These are phyloP conservation scores for Trichopoda pennipes DNA, from an alignment of 2,888 invertebrate genomes.

Conservation along the genomic window DNA sequence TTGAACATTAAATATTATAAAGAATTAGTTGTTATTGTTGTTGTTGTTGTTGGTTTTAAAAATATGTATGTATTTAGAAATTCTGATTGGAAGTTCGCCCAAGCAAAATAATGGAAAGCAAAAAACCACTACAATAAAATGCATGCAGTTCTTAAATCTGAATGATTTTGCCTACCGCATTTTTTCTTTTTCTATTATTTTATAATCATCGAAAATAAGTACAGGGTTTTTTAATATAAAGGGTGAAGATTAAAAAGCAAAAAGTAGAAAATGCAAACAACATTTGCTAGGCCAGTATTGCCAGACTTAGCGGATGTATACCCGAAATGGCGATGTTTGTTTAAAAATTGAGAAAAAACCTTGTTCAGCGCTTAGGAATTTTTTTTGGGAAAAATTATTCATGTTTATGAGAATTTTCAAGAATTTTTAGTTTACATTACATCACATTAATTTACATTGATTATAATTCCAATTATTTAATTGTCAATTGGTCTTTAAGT, in stretches of 20 bases:
- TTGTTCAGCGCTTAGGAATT: too few species aligned
- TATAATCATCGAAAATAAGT: not conserved
- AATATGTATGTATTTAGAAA: constrained; percentile 23
- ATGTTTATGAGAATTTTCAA: too few species aligned
- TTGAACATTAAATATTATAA: constrained; percentile 58
- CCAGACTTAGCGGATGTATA: too few species aligned
- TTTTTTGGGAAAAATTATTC: too few species aligned
- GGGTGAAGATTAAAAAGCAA: not conserved
- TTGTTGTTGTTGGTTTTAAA: constrained; percentile 28
- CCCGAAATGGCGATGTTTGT: too few species aligned
- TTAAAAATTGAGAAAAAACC: too few species aligned
- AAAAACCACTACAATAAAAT: constrained; percentile 44
- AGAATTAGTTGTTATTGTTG: constrained; percentile 17
- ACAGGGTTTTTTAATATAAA: constrained; percentile 16
- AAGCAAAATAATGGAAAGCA: not conserved
- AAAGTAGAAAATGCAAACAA: not conserved
- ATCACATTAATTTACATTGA: too few species aligned
- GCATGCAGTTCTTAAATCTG: constrained; percentile 27
- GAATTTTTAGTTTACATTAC: too few species aligned
- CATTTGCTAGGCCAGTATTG: too few species aligned
- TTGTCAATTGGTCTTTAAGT: too few species aligned
- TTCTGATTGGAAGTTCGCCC: constrained; percentile 63
- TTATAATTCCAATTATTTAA: too few species aligned
- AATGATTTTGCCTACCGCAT: not conserved
- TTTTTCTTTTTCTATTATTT: not conserved